A percentile compares a stretch with the other conserved stretches of the same genome.
phyloP scores from a whole-genome alignment of 2,888 invertebrate species.

The Scaptomyza flava region DNA sequence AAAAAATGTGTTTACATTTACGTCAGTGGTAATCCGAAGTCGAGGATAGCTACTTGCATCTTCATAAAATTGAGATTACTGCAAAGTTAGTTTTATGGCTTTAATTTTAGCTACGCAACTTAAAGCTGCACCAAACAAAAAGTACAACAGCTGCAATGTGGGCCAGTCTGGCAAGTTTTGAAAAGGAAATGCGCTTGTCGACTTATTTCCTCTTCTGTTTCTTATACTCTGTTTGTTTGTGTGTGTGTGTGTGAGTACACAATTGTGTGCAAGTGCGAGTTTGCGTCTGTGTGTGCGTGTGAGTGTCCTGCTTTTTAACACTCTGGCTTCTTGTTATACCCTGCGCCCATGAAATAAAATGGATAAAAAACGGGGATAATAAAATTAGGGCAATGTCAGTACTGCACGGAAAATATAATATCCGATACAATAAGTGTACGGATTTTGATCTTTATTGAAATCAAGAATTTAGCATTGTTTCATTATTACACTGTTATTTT shows the following conservation, averaged over 20 bases:
- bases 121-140: conserved; percentile 5
- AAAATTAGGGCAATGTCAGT: neutral
- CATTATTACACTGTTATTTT: neutral
- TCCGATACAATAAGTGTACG: neutral
- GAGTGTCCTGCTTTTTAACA: neutral
- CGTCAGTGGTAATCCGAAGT: neutral
- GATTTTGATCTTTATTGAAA: neutral
- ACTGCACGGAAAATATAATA: neutral
- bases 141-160: conserved; percentile 33
- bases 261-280: conserved; percentile 2
- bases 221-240: neutral
- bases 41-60: conserved; percentile 1
- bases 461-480: neutral
- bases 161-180: conserved; percentile 58
- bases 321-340: neutral
- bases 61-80: conserved; percentile 21
- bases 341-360: neutral
- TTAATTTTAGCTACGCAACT: conserved; percentile 19
- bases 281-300: neutral
- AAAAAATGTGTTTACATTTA: neutral
- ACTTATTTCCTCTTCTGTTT: conserved; percentile 14
- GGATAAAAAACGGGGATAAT: neutral
- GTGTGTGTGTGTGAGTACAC: neutral
- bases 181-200: conserved; percentile 52
- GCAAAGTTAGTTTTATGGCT: conserved; percentile 24